Conservation (phyloP, 1,140 invertebrate genomes). For the Anastrepha obliqua region DNA sequence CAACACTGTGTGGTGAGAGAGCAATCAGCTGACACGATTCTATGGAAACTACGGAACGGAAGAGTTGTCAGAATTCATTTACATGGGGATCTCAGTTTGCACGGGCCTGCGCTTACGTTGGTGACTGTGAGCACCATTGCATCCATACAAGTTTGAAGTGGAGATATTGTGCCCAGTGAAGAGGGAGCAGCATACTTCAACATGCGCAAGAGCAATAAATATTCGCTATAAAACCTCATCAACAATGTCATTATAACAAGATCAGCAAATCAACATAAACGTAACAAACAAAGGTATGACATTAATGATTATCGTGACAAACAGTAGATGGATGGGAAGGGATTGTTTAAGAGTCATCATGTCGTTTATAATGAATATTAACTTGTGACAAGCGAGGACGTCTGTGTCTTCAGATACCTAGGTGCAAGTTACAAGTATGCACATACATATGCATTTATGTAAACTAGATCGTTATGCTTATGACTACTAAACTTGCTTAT, state of each 20-base stretch:
- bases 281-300: not conserved
- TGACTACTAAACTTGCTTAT: too few species aligned
- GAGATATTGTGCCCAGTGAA: not conserved
- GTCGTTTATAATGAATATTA: not conserved
- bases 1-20: too few species aligned
- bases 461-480: too few species aligned
- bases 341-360: not conserved
- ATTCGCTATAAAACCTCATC: slow-evolving; percentile 18
- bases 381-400: not conserved
- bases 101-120: too few species aligned
- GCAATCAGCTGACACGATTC: too few species aligned
- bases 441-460: not conserved
- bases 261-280: not conserved
- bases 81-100: too few species aligned
- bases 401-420: not conserved
- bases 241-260: not conserved
- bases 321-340: not conserved
- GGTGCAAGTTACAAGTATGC: not conserved
- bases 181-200: slow-evolving; percentile 2
- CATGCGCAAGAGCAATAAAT: slow-evolving; percentile 18
- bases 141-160: slow-evolving; percentile 32
- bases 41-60: too few species aligned
- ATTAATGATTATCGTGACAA: slow-evolving; percentile 38
- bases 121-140: too few species aligned
- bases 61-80: too few species aligned